These are phyloP conservation scores for Tricholauxania praeusta DNA, from an alignment of 2,888 invertebrate genomes.

Conservation along the genomic window DNA sequence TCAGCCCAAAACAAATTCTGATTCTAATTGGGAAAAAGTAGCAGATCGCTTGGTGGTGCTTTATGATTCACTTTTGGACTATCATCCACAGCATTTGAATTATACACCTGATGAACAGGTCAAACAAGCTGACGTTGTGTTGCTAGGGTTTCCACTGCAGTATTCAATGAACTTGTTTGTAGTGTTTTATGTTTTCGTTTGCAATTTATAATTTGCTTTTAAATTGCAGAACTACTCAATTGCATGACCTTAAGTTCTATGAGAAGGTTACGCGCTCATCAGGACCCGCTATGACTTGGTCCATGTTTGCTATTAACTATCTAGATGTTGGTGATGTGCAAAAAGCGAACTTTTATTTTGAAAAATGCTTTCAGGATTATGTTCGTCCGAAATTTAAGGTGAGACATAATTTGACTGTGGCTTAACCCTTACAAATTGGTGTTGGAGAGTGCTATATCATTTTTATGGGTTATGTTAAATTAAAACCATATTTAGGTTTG, in stretches of 20 bases:
- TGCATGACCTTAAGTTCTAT: slow-evolving; percentile 72
- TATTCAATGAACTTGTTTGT: slow-evolving; percentile 70
- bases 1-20: background rate
- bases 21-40: slow-evolving; percentile 63
- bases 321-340: slow-evolving; percentile 66
- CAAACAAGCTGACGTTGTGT: slow-evolving; percentile 73
- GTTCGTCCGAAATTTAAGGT: slow-evolving; percentile 74
- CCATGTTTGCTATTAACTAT: slow-evolving; percentile 73
- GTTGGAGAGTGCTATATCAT: too few relatives aligned
- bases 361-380: slow-evolving; percentile 70
- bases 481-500: slow-evolving; percentile 70
- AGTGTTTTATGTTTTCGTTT: background rate
- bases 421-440: background rate
- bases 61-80: slow-evolving; percentile 69
- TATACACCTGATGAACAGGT: slow-evolving; percentile 69
- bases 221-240: slow-evolving; percentile 58
- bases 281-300: slow-evolving; percentile 76
- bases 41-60: slow-evolving; percentile 71
- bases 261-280: slow-evolving; percentile 70
- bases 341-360: slow-evolving; percentile 69
- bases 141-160: slow-evolving; percentile 72
- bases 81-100: slow-evolving; percentile 72
- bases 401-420: background rate
- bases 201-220: background rate
- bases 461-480: too few relatives aligned